Evolutionary conservation across 2,113 vertebrate species (phyloP), one percentile per base, ranked within the genome.

Genomic region (Toxostoma redivivum): DNA sequence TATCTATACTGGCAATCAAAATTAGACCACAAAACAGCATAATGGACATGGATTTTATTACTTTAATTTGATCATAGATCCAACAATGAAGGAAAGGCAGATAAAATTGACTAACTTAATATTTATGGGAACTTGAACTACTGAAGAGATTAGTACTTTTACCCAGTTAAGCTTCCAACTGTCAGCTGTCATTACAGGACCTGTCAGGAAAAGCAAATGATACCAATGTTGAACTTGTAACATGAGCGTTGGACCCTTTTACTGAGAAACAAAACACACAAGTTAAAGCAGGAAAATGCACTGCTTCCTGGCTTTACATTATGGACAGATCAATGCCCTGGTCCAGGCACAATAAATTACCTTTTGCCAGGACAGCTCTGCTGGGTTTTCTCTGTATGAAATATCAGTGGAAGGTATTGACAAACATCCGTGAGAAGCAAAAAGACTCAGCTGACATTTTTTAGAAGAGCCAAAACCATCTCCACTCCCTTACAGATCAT

Each of bases 21-120:
- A 96, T 97, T 94, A 94, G 85, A 95, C 91, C 74, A 95, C 94
- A 96, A 93, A 96, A 95, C 86, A 97, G 71, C 87, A 90, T 95
- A 97, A 97, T 95, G 90, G 95, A 97, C 95, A 96, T 94, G 92
- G 93, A 96, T 96, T 96, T 96, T 95, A 96, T 95, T 93, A 93
- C 96, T 95, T 93, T 95, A 97, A 97, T 97, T 95, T 94, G 92
- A 97, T 97, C 95, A 95, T 74, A 95, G 92, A 91, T 94, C 86
- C 88, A 97, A 91, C 95, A 97, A 97, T 97, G 92, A 94, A 94
- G 86, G 80, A 80, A 94, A 94, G 94, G 88, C 91, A 94, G 94
- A 95, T 96, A 97, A 97, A 96, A 95, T 96, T 97, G 94, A 96
- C 96, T 96, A 97, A 96, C 90, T 96, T 95, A 97, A 97, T 97